Conservation (phyloP, 1,140 invertebrate genomes). For the Drosophila pallidifrons region DNA sequence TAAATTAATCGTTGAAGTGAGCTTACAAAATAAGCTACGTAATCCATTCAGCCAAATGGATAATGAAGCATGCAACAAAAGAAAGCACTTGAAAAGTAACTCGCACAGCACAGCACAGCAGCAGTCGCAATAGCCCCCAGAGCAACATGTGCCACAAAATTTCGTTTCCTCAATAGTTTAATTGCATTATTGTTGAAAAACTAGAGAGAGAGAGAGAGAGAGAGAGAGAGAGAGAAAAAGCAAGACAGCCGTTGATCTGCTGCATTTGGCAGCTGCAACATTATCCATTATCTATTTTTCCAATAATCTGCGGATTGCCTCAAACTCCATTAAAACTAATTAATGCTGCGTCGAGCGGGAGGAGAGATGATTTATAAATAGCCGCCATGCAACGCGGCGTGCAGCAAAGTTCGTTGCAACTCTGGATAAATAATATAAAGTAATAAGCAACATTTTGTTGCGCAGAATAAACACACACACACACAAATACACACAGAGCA, state of each 20-base stretch:
- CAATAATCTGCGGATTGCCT: slow-evolving; percentile 29
- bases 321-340: slow-evolving; percentile 72
- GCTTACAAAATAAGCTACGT: slow-evolving; percentile 21
- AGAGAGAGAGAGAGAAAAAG: background rate
- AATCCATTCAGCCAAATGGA: slow-evolving; percentile 36
- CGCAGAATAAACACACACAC: slow-evolving; percentile 29
- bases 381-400: slow-evolving; percentile 28
- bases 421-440: slow-evolving; percentile 50
- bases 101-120: background rate
- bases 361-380: slow-evolving; percentile 27
- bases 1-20: slow-evolving; percentile 10
- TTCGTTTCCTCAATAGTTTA: slow-evolving; percentile 4
- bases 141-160: background rate
- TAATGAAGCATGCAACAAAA: slow-evolving; percentile 22
- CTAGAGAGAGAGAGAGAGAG: background rate
- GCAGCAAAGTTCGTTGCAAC: slow-evolving; percentile 43
- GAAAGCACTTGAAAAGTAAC: background rate
- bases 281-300: slow-evolving; percentile 11
- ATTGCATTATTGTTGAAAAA: slow-evolving; percentile 1
- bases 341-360: slow-evolving; percentile 41
- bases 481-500: background rate
- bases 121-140: background rate
- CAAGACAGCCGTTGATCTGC: background rate
- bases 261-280: background rate
- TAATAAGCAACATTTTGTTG: slow-evolving; percentile 55